These are phyloP conservation scores for Palythoa grandiflora DNA, from an alignment of 92 coral and sea anemone species.

Conservation along the genomic window DNA sequence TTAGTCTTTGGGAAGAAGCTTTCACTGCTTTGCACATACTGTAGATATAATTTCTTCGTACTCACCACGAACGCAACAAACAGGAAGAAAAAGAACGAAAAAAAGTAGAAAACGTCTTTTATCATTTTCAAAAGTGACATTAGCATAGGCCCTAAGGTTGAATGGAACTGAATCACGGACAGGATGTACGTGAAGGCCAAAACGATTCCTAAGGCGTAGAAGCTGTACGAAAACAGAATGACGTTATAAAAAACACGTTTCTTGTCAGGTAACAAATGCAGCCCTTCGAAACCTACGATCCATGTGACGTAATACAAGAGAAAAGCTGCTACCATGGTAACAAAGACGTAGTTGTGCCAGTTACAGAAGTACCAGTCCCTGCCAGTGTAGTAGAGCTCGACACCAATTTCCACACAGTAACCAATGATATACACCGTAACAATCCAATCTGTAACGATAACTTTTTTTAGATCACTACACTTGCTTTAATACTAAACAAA, in stretches of 20 bases:
- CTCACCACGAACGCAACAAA: constrained; percentile 54
- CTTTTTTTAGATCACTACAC: too few species aligned
- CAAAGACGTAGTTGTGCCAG: not conserved
- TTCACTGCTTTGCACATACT: not conserved
- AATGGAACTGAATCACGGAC: constrained; percentile 40
- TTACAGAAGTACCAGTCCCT: constrained; percentile 33
- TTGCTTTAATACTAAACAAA: too few species aligned
- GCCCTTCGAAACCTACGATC: constrained; percentile 33
- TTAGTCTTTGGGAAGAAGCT: not conserved
- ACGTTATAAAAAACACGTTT: not conserved
- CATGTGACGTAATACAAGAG: constrained; percentile 27
- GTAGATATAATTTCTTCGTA: too few species aligned
- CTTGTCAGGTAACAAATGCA: not conserved
- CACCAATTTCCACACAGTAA: constrained; percentile 36
- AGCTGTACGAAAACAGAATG: constrained; percentile 35
- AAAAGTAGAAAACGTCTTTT: constrained; percentile 45
- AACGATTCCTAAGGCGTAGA: not conserved
- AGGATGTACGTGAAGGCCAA: constrained; percentile 36
- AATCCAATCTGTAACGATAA: too few species aligned
- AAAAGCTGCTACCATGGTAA: constrained; percentile 44
- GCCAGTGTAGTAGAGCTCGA: constrained; percentile 42
- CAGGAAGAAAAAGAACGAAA: constrained; percentile 33
- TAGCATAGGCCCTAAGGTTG: constrained; percentile 46
- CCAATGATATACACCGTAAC: constrained; percentile 32
- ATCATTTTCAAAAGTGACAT: constrained; percentile 49